These are phyloP conservation scores for Pseudomyrmex dendroicus DNA, from an alignment of 1,140 invertebrate genomes.

Conservation along the genomic window DNA sequence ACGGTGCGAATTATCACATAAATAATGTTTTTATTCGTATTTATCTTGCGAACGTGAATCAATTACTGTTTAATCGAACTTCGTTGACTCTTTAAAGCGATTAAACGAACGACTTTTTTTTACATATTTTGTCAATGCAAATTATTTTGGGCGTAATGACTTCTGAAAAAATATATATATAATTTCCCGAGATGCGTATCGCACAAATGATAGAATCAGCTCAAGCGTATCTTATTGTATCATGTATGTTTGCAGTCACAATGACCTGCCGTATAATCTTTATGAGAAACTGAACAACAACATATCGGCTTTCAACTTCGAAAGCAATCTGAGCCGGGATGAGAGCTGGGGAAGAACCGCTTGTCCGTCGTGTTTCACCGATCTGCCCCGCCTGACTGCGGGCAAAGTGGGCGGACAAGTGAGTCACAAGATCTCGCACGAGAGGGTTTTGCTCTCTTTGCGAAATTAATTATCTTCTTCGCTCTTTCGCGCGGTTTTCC, in stretches of 20 bases:
- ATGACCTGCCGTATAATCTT: slow-evolving; percentile 87
- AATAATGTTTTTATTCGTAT: no score
- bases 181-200: not conserved
- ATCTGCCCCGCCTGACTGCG: slow-evolving; percentile 85
- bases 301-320: slow-evolving; percentile 84
- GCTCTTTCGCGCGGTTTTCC: not conserved
- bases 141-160: no score
- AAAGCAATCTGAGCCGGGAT: slow-evolving; percentile 82
- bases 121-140: no score
- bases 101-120: no score
- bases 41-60: no score
- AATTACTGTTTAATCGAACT: no score
- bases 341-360: slow-evolving; percentile 79
- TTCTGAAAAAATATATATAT: no score
- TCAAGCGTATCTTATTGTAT: not conserved
- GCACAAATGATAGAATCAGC: not conserved
- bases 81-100: no score
- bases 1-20: no score
- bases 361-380: slow-evolving; percentile 83
- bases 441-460: not conserved
- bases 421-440: slow-evolving; percentile 43
- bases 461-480: slow-evolving; percentile 27
- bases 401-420: slow-evolving; percentile 88
- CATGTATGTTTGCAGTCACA: slow-evolving; percentile 84
- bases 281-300: slow-evolving; percentile 84